Conservation (phyloP, 2,797 vertebrate species). For the Bovichtus diacanthus region DNA sequence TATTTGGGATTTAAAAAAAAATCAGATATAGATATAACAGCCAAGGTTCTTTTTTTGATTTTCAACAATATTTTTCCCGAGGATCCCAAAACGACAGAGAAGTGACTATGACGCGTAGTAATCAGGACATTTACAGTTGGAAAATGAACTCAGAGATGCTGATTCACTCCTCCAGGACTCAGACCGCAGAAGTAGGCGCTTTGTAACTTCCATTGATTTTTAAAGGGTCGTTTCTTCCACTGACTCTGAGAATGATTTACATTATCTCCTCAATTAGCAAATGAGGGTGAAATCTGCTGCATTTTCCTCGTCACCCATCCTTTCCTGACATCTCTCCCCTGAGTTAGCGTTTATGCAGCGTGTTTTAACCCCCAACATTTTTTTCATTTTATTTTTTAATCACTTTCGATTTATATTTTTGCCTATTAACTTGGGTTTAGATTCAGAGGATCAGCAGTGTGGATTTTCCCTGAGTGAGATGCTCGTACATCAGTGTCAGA, state of each 20-base stretch:
- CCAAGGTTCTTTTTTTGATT: background rate
- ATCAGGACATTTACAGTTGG: background rate
- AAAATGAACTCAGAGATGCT: slow-evolving; percentile 49
- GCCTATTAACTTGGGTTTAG: slow-evolving; percentile 52
- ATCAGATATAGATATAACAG: background rate
- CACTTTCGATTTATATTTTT: slow-evolving; percentile 68
- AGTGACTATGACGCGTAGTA: background rate
- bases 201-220: slow-evolving; percentile 78
- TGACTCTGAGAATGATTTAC: slow-evolving; percentile 81
- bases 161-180: slow-evolving; percentile 66
- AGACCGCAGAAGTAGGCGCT: slow-evolving; percentile 34
- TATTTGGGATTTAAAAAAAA: background rate
- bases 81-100: background rate
- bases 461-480: slow-evolving; percentile 56
- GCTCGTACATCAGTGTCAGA: slow-evolving; percentile 79
- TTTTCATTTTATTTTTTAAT: slow-evolving; percentile 56
- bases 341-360: slow-evolving; percentile 46
- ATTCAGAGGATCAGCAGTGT: slow-evolving; percentile 62
- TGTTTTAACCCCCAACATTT: background rate
- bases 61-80: background rate
- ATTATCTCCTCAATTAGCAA: slow-evolving; percentile 85
- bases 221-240: slow-evolving; percentile 70
- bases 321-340: slow-evolving; percentile 43
- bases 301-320: slow-evolving; percentile 46
- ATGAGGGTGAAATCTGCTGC: slow-evolving; percentile 75